Conservation (phyloP, 2,113 vertebrate genomes). For the Podarcis raffonei region DNA sequence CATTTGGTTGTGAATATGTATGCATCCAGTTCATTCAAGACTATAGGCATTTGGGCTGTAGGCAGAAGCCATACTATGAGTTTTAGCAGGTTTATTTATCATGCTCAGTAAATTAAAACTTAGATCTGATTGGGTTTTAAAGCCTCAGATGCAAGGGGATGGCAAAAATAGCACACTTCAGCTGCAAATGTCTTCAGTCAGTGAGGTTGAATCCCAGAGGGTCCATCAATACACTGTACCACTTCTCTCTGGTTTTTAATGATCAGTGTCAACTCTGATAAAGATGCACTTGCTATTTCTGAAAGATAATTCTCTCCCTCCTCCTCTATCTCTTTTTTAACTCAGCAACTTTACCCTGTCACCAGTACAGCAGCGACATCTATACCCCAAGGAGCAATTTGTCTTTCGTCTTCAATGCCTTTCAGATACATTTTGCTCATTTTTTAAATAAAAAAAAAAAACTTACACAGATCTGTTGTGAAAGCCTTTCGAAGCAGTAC, state of each 20-base stretch:
- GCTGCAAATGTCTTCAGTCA: conserved; percentile 39
- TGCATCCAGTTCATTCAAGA: conserved; percentile 47
- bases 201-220: conserved; percentile 36
- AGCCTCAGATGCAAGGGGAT: conserved; percentile 19
- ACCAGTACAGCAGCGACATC: conserved; percentile 16
- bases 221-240: conserved; percentile 48
- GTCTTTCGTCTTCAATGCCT: conserved; percentile 24
- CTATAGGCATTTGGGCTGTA: conserved; percentile 48
- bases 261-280: conserved; percentile 62
- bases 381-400: conserved; percentile 29
- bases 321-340: not conserved
- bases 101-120: conserved; percentile 60
- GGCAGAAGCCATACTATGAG: conserved; percentile 55
- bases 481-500: conserved; percentile 17
- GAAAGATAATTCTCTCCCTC: conserved; percentile 31
- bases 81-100: conserved; percentile 56
- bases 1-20: conserved; percentile 43
- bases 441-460: not conserved
- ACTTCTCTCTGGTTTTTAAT: conserved; percentile 63
- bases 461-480: conserved; percentile 18
- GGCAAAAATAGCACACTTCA: conserved; percentile 29
- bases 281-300: conserved; percentile 38
- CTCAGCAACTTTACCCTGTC: conserved; percentile 15
- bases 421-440: conserved; percentile 33
- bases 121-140: conserved; percentile 59